Percentiles rank a stretch among this genome's conserved stretches.
These are phyloP conservation scores for Oceanites oceanicus DNA, from an alignment of 2,113 vertebrate genomes.

Conservation along the genomic window DNA sequence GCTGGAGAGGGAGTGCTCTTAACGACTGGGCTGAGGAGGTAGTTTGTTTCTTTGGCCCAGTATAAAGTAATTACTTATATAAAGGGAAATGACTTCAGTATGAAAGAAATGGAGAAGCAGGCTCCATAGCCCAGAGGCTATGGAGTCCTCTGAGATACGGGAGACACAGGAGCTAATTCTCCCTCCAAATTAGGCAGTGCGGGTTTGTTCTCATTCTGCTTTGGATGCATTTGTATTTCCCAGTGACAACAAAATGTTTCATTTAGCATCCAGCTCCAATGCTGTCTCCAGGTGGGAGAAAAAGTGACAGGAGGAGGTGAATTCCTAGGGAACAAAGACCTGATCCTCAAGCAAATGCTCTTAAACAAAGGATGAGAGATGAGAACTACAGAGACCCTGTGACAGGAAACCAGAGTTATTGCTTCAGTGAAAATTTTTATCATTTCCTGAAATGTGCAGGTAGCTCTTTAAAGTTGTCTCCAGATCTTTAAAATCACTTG, in stretches of 20 bases:
- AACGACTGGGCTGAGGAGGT: constrained; percentile 3
- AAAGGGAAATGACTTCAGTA: not conserved
- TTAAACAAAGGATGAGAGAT: not conserved
- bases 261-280: not conserved
- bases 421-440: not conserved
- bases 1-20: constrained; percentile 37
- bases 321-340: not conserved
- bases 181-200: not conserved
- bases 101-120: constrained; percentile 17
- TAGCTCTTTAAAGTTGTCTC: not conserved
- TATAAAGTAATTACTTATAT: constrained; percentile 41
- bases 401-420: constrained; percentile 12
- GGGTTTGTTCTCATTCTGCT: not conserved
- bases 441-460: not conserved
- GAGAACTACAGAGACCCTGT: not conserved
- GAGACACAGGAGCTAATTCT: not conserved
- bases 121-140: not conserved
- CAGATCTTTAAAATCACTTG: constrained; percentile 10
- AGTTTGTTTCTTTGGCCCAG: constrained; percentile 31
- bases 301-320: not conserved
- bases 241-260: not conserved
- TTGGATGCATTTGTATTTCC: constrained; percentile 14
- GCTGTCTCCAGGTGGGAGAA: not conserved
- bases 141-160: not conserved
- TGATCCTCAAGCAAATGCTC: not conserved